Evolutionary conservation across 2,797 vertebrate genomes (phyloP).

Genomic region (Acanthurus tractus): DNA sequence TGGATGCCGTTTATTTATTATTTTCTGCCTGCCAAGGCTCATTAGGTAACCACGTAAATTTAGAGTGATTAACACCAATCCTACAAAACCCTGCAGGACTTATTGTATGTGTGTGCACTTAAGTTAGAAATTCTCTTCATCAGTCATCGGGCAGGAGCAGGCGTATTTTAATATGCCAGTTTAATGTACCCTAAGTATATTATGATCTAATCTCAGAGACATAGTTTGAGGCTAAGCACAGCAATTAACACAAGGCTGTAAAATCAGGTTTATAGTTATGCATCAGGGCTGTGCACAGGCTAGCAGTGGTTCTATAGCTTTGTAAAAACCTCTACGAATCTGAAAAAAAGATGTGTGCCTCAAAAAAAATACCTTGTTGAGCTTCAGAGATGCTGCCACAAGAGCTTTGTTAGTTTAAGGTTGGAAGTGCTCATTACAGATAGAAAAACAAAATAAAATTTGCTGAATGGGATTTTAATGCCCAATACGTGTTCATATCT

Average conservation of each 20-base stretch:
- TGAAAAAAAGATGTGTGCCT: not conserved
- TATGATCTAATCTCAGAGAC: slow-evolving; percentile 2
- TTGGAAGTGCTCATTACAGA: no score
- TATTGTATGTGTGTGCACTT: not conserved
- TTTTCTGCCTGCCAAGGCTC: slow-evolving; percentile 2
- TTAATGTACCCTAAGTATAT: not conserved
- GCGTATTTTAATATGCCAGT: not conserved
- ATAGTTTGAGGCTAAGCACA: slow-evolving; percentile 2
- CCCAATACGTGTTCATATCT: no score
- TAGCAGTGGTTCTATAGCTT: not conserved
- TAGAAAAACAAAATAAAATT: no score
- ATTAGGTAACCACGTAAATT: not conserved
- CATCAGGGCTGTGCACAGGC: not conserved
- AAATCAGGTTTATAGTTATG: slow-evolving; percentile 6
- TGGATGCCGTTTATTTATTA: slow-evolving; percentile 11
- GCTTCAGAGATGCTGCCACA: not conserved
- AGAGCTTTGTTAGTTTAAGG: no score
- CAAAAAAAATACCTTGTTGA: not conserved
- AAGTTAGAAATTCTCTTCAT: not conserved
- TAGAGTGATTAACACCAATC: not conserved
- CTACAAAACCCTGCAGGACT: not conserved
- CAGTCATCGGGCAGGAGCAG: not conserved
- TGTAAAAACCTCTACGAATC: not conserved
- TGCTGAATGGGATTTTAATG: no score
- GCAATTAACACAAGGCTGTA: not conserved